A percentile compares a stretch with the other conserved stretches of the same genome.
Evolutionary conservation across 2,888 invertebrate species (phyloP).

Genomic region (Oxycera nigricornis): DNA sequence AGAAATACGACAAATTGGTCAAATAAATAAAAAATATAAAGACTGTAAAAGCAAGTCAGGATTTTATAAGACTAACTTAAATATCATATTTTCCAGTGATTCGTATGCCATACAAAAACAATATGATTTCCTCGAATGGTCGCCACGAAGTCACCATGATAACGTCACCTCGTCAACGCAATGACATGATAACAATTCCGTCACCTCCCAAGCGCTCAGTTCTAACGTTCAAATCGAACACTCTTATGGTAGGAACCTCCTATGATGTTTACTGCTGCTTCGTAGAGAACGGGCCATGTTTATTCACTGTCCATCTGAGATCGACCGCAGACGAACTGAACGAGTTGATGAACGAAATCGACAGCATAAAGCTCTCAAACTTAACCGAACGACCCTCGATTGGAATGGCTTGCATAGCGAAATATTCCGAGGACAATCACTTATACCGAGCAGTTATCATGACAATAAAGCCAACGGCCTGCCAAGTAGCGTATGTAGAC

Average conservation of each 20-base stretch:
- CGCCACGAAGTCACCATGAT: background rate
- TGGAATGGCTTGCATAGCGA: constrained; percentile 79
- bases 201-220: constrained; percentile 56
- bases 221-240: constrained; percentile 59
- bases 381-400: constrained; percentile 74
- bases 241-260: constrained; percentile 65
- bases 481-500: constrained; percentile 81
- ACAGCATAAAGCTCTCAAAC: constrained; percentile 68
- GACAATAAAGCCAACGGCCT: constrained; percentile 73
- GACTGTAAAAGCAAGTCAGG: too few relatives aligned
- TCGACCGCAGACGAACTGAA: constrained; percentile 68
- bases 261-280: constrained; percentile 77
- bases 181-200: constrained; percentile 54
- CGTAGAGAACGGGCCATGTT: constrained; percentile 80
- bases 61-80: too few relatives aligned
- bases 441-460: constrained; percentile 80
- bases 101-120: constrained; percentile 51
- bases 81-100: constrained; percentile 49
- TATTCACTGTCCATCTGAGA: constrained; percentile 78
- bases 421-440: constrained; percentile 72
- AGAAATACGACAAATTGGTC: too few relatives aligned
- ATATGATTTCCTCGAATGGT: background rate
- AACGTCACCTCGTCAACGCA: constrained; percentile 35
- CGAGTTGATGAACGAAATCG: constrained; percentile 76
- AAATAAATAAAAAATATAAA: too few relatives aligned